phyloP scores from a whole-genome alignment of 2,113 vertebrate genomes.

The Lontra canadensis region DNA sequence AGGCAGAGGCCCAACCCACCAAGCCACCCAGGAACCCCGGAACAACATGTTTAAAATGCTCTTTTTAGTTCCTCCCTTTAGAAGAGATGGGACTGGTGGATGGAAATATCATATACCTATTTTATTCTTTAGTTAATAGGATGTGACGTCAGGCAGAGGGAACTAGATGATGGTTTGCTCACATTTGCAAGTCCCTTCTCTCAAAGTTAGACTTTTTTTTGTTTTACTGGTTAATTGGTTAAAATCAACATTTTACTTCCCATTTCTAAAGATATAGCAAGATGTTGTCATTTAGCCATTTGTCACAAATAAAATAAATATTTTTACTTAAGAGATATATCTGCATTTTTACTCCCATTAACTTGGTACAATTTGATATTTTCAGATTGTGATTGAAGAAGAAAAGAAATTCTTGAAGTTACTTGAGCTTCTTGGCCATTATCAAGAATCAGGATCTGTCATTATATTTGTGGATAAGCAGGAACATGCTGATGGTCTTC shows the following conservation, averaged over 20 bases:
- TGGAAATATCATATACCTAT: neutral
- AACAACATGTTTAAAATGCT: neutral
- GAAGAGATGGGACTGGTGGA: neutral
- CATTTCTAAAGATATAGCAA: neutral
- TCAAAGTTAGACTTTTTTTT: neutral
- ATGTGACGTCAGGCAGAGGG: neutral
- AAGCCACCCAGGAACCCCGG: too few species aligned
- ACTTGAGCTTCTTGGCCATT: slow-evolving; percentile 96
- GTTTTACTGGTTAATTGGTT: neutral
- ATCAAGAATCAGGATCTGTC: slow-evolving; percentile 97
- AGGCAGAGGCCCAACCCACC: too few species aligned
- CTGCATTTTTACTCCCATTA: neutral
- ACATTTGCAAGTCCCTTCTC: neutral
- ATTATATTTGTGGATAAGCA: slow-evolving; percentile 99
- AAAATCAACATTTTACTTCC: neutral
- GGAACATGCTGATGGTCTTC: slow-evolving; percentile 94
- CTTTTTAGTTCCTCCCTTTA: neutral
- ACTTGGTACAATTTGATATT: slow-evolving; percentile 39
- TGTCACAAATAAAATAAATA: slow-evolving; percentile 2
- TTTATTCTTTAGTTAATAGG: neutral
- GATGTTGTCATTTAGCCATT: neutral
- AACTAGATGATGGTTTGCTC: neutral
- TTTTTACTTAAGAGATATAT: slow-evolving; percentile 1
- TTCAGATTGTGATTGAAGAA: slow-evolving; percentile 97
- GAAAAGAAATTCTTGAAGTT: slow-evolving; percentile 98